These are phyloP conservation scores for Poeciliopsis turneri DNA, from an alignment of 2,797 vertebrate species.

Conservation along the genomic window DNA sequence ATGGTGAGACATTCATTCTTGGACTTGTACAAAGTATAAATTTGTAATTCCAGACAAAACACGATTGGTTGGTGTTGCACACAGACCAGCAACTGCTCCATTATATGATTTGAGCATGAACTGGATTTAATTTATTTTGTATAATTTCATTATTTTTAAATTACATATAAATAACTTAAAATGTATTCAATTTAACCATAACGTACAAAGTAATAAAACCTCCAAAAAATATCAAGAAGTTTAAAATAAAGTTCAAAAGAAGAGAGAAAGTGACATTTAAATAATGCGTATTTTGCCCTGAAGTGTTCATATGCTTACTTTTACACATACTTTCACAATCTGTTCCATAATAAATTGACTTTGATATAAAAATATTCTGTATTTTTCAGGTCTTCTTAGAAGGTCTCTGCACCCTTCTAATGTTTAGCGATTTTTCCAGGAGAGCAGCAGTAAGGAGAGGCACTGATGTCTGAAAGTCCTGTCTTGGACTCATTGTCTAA, in stretches of 20 bases:
- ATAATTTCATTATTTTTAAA: no score
- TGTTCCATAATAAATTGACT: not conserved
- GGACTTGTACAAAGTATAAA: not conserved
- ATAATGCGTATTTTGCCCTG: not conserved
- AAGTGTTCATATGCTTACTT: not conserved
- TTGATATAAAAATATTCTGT: no score
- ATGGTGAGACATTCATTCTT: not conserved
- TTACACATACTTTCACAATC: not conserved
- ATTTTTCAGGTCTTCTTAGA: no score
- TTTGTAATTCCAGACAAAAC: not conserved
- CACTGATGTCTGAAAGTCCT: no score
- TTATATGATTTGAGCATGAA: not conserved
- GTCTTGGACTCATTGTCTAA: no score
- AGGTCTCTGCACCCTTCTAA: no score
- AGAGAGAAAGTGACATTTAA: not conserved
- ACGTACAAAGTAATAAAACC: not conserved
- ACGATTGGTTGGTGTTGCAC: not conserved
- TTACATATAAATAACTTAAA: not conserved
- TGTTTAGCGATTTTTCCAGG: no score
- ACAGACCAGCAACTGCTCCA: not conserved
- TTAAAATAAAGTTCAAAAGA: not conserved
- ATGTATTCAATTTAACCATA: not conserved
- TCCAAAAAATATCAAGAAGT: not conserved
- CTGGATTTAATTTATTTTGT: not conserved
- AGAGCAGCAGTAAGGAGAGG: no score